Percentiles rank a stretch among this genome's conserved stretches.
These are phyloP conservation scores for Melanotaenia nigrans DNA, from an alignment of 2,797 vertebrate genomes.

Conservation along the genomic window DNA sequence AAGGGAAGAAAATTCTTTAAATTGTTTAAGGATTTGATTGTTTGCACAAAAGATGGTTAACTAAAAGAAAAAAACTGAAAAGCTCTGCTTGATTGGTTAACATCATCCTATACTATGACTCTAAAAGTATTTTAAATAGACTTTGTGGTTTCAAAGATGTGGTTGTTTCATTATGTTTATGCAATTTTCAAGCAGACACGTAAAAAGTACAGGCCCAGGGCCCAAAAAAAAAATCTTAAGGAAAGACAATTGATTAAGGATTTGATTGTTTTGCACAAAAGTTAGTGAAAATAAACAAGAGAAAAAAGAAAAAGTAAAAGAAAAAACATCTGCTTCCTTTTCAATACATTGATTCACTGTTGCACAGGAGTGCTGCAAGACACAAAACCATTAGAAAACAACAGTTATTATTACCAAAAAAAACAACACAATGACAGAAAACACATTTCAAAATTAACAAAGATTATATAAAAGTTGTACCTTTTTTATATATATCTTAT, in stretches of 20 bases:
- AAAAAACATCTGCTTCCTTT: neutral
- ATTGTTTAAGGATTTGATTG: no score
- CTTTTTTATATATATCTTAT: neutral
- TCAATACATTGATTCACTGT: neutral
- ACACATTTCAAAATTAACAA: no score
- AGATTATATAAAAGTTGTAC: neutral
- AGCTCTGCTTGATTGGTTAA: no score
- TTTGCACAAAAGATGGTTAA: no score
- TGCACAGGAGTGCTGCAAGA: neutral
- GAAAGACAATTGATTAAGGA: constrained; percentile 3
- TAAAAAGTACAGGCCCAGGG: constrained; percentile 9
- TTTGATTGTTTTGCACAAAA: constrained; percentile 15
- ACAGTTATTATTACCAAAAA: no score
- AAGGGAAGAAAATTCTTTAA: no score
- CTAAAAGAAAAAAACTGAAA: no score
- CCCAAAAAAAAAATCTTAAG: neutral
- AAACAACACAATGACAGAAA: no score
- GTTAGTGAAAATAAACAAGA: neutral
- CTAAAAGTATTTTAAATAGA: no score
- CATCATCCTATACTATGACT: no score
- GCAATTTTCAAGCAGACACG: neutral
- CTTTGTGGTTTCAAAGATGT: no score
- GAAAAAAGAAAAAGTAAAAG: neutral
- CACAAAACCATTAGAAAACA: neutral
- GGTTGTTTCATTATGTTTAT: no score